phyloP scores from a whole-genome alignment of 2,797 vertebrate species.

The Mastacembelus armatus region DNA sequence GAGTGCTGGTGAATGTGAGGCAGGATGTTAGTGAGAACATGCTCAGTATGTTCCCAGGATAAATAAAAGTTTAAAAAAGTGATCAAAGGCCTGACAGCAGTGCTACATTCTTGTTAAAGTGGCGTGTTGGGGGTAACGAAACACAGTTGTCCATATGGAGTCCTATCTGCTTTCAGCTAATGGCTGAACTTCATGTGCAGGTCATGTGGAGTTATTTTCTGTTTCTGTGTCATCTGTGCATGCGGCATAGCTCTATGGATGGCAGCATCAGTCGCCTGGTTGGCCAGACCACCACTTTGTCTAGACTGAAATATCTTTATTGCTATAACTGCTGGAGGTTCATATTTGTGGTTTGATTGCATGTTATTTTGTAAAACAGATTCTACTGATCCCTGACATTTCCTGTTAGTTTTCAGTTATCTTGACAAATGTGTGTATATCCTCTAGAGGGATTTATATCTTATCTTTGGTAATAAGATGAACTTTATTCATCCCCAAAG shows the following conservation, averaged over 20 bases:
- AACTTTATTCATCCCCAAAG: too few relatives aligned
- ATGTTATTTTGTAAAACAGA: too few relatives aligned
- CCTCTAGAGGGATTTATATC: too few relatives aligned
- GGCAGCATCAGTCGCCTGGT: too few relatives aligned
- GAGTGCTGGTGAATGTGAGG: constrained; percentile 20
- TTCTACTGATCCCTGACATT: too few relatives aligned
- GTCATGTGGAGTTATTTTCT: constrained; percentile 49
- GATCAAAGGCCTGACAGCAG: constrained; percentile 46
- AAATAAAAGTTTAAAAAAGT: constrained; percentile 49
- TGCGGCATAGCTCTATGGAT: neutral
- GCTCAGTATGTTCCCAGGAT: constrained; percentile 23
- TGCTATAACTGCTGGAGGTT: too few relatives aligned
- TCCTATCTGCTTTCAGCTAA: constrained; percentile 73
- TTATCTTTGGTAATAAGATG: too few relatives aligned
- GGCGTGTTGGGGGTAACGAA: constrained; percentile 14
- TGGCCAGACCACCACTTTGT: neutral
- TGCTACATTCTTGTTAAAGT: constrained; percentile 52
- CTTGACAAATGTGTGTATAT: too few relatives aligned
- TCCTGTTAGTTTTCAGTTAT: too few relatives aligned
- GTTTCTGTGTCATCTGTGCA: constrained; percentile 44
- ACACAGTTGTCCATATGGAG: constrained; percentile 67
- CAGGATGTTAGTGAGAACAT: constrained; percentile 10
- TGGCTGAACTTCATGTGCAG: constrained; percentile 47
- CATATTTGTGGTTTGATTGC: too few relatives aligned
- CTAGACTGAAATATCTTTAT: neutral